A percentile compares a stretch with the other conserved stretches of the same genome.
phyloP scores from a whole-genome alignment of 92 coral and sea anemone species.

The Epizoanthus ramosus region DNA sequence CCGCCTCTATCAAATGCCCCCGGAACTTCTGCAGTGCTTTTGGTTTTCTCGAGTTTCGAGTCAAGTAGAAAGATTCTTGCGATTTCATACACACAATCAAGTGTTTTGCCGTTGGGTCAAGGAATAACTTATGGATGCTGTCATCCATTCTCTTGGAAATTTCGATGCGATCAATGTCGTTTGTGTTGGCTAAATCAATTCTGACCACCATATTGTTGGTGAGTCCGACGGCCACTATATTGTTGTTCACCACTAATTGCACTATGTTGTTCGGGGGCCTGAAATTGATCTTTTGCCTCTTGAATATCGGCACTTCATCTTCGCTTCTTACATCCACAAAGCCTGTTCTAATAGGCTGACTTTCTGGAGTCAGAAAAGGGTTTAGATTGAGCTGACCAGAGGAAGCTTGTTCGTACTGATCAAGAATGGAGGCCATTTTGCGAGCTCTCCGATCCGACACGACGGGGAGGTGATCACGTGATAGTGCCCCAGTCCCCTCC shows the following conservation, averaged over 20 bases:
- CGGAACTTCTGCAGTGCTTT: slow-evolving; percentile 80
- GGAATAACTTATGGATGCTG: slow-evolving; percentile 80
- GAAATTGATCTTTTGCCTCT: slow-evolving; percentile 89
- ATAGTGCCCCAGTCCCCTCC: neutral
- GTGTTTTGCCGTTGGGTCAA: slow-evolving; percentile 96
- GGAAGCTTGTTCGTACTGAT: slow-evolving; percentile 86
- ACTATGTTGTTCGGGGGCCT: slow-evolving; percentile 94
- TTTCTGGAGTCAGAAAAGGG: slow-evolving; percentile 74
- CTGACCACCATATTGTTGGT: slow-evolving; percentile 80
- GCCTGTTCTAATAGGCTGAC: slow-evolving; percentile 82
- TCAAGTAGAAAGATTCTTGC: slow-evolving; percentile 84
- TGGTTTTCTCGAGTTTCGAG: slow-evolving; percentile 91
- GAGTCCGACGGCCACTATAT: slow-evolving; percentile 83
- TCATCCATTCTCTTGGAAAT: slow-evolving; percentile 85
- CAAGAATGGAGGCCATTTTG: slow-evolving; percentile 99
- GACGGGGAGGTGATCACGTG: slow-evolving; percentile 8
- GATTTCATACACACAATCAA: slow-evolving; percentile 88
- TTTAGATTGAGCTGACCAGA: slow-evolving; percentile 66
- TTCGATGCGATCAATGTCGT: slow-evolving; percentile 90
- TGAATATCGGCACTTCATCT: slow-evolving; percentile 90
- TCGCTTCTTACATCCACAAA: slow-evolving; percentile 83
- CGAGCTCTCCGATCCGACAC: neutral
- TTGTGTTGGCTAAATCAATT: slow-evolving; percentile 84
- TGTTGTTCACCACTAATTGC: slow-evolving; percentile 83
- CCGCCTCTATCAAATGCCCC: slow-evolving; percentile 92